These are phyloP conservation scores for Drosophila saltans DNA, from an alignment of 1,140 invertebrate genomes.

Conservation along the genomic window DNA sequence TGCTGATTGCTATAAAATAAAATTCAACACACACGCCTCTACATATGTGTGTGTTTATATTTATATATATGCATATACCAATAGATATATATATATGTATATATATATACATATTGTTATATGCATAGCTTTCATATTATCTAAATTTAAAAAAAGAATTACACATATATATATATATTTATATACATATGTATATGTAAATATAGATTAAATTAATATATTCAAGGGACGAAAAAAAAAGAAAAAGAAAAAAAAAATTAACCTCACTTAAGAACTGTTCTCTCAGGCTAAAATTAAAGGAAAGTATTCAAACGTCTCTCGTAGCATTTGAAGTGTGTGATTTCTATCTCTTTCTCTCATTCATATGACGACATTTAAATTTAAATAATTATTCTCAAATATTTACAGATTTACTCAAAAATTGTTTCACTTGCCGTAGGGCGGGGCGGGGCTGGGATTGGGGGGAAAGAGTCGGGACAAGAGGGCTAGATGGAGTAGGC, in stretches of 20 bases:
- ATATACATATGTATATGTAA: neutral
- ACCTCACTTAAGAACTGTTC: constrained; percentile 13
- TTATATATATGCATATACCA: too few species aligned
- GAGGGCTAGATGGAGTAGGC: neutral
- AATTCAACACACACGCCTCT: constrained; percentile 6
- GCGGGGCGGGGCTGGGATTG: neutral
- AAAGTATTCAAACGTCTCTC: constrained; percentile 12
- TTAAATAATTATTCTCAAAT: constrained; percentile 12
- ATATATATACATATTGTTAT: neutral
- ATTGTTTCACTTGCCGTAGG: neutral
- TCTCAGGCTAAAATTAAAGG: constrained; percentile 18
- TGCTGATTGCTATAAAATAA: constrained; percentile 7
- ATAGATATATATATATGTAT: neutral
- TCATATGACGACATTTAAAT: constrained; percentile 7
- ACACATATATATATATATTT: constrained; percentile 13
- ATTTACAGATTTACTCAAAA: constrained; percentile 4
- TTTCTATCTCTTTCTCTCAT: constrained; percentile 13
- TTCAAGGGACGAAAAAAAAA: constrained; percentile 6
- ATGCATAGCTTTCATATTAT: constrained; percentile 4
- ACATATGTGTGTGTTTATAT: neutral
- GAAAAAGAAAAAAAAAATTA: neutral
- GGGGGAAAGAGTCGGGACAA: neutral
- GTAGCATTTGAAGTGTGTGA: constrained; percentile 11
- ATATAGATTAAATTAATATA: constrained; percentile 10
- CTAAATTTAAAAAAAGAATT: constrained; percentile 15